A percentile compares a stretch with the other conserved stretches of the same genome.
phyloP scores from a whole-genome alignment of 2,113 vertebrate genomes.

The Telmatochromis brachygnathus region DNA sequence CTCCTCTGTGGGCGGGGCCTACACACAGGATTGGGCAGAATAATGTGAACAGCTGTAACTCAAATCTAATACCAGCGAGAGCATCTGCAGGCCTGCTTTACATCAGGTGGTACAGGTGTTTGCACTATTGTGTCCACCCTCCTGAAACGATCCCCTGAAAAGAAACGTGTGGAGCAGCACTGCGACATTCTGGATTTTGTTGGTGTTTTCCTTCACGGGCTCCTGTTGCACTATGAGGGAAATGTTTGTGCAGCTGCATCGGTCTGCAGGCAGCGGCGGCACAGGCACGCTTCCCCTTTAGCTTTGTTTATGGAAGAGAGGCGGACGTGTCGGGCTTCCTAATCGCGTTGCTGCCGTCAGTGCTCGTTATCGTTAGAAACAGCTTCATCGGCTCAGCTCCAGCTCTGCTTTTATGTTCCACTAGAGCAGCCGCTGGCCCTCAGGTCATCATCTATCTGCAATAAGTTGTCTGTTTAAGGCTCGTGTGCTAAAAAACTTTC shows the following conservation, averaged over 20 bases:
- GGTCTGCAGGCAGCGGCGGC: neutral
- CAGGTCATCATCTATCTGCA: neutral
- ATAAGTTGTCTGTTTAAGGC: neutral
- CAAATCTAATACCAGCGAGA: neutral
- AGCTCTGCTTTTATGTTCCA: neutral
- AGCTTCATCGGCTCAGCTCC: neutral
- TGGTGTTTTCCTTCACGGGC: constrained; percentile 20
- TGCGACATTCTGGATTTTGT: constrained; percentile 12
- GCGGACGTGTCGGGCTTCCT: neutral
- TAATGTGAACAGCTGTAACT: neutral
- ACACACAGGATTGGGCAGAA: neutral
- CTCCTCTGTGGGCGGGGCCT: neutral
- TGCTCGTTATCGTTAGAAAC: neutral
- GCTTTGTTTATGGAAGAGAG: neutral
- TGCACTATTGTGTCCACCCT: neutral
- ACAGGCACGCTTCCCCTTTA: neutral
- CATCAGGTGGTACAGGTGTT: neutral
- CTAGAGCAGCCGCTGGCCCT: neutral
- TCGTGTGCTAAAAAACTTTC: neutral
- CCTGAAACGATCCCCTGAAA: neutral
- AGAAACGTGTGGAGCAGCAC: constrained; percentile 4
- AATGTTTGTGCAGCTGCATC: neutral
- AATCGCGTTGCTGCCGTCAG: neutral
- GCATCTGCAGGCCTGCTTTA: neutral
- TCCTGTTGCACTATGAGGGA: constrained; percentile 1